Base-by-base conservation (phyloP, 2,797 vertebrate species). In the Takifugu rubripes region DNA sequence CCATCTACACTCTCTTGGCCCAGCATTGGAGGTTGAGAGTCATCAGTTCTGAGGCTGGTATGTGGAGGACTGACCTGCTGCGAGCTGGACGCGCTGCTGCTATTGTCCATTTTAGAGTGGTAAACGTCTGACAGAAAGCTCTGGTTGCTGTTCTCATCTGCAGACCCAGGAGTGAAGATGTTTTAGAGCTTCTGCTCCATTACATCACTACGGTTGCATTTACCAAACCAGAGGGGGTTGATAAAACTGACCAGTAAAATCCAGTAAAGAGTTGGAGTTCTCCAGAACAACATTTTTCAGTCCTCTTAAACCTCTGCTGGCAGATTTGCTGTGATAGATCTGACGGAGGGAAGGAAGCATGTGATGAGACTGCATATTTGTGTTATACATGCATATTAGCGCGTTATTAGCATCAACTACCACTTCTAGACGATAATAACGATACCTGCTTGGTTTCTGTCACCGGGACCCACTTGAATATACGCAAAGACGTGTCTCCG, bases 61-160 rank as follows among this genome's bases (percentile, higher is more conserved):
- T 96, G 96, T 9, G 93, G 92, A 17, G 87, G 87, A 0, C 97
- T 98, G 82, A 95, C 89, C 56, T 91, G 96, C 90, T 95, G 94
- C 0, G 96, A 96, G 75, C 96, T 99, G 15, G 96, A 98, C 74
- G 92, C 95, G 68, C 93, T 95, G 81, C 96, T 97, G 92, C 96
- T 98, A 86, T 97, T 96, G 76, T 98, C 97, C 84, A 95, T 93
- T 83, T 98, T 98, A 42, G 94, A 90, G 65, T 95, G 96, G 79
- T 96, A 98, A 44, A 92, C 92, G 0, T 99, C 97, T 0, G 96
- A 98, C 80, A 97, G 77, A 50, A 96, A 98, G 72, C 97, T 98
- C 92, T 97, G 96, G 87, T 98, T 99, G 90, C 97, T 99, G 86
- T 95, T 98, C 85, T 99, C 97, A 89, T 99, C 97, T 99, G 27